Conservation (phyloP, 1,140 invertebrate species). For the Arion vulgaris region DNA sequence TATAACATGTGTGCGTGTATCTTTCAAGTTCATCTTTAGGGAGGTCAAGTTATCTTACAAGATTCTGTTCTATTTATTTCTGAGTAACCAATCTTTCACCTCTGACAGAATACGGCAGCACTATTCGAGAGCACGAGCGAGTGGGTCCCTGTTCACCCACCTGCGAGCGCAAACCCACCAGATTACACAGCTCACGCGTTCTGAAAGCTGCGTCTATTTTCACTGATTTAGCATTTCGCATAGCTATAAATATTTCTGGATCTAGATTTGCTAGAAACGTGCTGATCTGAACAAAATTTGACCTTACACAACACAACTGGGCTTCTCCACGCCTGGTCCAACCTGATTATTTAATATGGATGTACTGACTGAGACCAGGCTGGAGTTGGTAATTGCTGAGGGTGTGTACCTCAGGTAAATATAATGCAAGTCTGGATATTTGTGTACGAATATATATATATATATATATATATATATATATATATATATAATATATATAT, state of each 20-base stretch:
- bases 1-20: no score
- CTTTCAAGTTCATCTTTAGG: no score
- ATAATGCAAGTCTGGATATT: no score
- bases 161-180: not conserved
- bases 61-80: no score
- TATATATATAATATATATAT: no score
- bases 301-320: not conserved
- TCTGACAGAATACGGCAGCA: not conserved
- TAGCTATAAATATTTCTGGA: constrained; percentile 2
- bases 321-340: not conserved
- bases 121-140: not conserved
- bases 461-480: no score
- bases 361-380: no score
- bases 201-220: not conserved
- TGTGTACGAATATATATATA: no score
- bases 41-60: no score
- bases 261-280: not conserved
- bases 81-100: not conserved
- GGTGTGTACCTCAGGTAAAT: no score
- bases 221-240: not conserved
- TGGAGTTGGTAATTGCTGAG: no score
- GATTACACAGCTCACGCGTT: not conserved
- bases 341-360: no score
- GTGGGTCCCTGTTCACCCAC: not conserved
- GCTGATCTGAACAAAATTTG: constrained; percentile 4